Conservation (phyloP, 2,113 vertebrate genomes). For the Siniperca chuatsi region DNA sequence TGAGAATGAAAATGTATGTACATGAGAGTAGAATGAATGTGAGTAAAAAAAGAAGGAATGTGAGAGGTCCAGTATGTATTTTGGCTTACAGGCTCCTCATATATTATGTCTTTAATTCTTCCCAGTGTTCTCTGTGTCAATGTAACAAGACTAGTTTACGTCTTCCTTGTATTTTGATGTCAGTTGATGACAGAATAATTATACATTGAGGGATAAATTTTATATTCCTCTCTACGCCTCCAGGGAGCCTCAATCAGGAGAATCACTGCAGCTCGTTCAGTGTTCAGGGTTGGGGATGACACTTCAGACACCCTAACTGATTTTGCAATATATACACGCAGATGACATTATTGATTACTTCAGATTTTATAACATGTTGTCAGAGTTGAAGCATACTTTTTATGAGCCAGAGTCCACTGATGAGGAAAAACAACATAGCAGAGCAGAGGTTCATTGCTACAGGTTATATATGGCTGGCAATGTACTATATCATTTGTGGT, state of each 20-base stretch:
- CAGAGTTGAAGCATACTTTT: constrained; percentile 40
- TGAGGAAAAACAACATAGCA: constrained; percentile 41
- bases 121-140: background rate
- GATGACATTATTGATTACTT: constrained; percentile 66
- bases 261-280: constrained; percentile 25
- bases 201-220: constrained; percentile 28
- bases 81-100: background rate
- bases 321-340: constrained; percentile 31
- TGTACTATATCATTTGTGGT: background rate
- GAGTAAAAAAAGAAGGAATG: too few relatives aligned
- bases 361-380: constrained; percentile 57
- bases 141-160: background rate
- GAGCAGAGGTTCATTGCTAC: constrained; percentile 21
- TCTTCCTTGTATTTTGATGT: constrained; percentile 20
- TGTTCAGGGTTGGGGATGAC: constrained; percentile 42
- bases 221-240: constrained; percentile 27
- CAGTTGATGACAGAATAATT: constrained; percentile 47
- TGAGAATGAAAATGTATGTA: background rate
- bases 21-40: background rate
- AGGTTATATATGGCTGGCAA: background rate
- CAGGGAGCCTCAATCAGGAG: constrained; percentile 32
- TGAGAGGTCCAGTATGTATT: background rate
- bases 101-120: background rate
- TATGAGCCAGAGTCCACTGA: constrained; percentile 27
- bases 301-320: constrained; percentile 51